Evolutionary conservation across 1,140 invertebrate genomes (phyloP), one percentile per base, ranked within the genome.

Genomic region (Hermetia illucens): DNA sequence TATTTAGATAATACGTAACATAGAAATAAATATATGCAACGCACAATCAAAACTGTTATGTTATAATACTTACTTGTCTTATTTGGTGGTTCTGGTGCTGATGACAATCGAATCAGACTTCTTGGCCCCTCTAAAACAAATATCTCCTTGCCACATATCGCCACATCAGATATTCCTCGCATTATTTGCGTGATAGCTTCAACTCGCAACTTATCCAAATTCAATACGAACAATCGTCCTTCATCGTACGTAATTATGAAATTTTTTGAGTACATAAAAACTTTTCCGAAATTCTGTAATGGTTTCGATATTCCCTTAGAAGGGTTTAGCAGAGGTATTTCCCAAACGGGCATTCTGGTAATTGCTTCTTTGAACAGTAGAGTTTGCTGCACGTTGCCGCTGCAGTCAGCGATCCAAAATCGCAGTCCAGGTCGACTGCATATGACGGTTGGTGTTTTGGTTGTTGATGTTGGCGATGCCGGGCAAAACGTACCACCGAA

Each of bases 361-460:
- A 79, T 59, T 6, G 74, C 67, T 36, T 79, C 77, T 65, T 84
- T 86, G 53, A 90, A 88, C 10, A 90, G 71, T 20, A 86, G 62
- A 2, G 87, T 91, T 63, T 84, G 78, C n/a, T 71, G 55, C n/a
- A 92, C 87, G 49, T 70, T 70, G 5, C 87, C 87, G 40, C 64
- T 52, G 37, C 69, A 62, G 61, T 83, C 75, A 9, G 85, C 76
- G 43, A 82, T 66, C 88, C 88, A 93, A 38, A 91, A 63, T 29
- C 86, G 63, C 31, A 82, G 61, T 15, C 84, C 83, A 19, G 83
- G 79, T 35, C 87, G 69, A 27, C 77, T 77, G 44, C 81, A 79
- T 36, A 48, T 43, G 18, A 55, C 43, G 31, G 45, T 43, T 16
- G 48, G 39, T 30, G 38, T 43, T 36, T 43, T 42, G 0, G 34